Evolutionary conservation across 2,113 vertebrate genomes (phyloP), one percentile per base, ranked within the genome.

Genomic region (Cynocephalus volans): DNA sequence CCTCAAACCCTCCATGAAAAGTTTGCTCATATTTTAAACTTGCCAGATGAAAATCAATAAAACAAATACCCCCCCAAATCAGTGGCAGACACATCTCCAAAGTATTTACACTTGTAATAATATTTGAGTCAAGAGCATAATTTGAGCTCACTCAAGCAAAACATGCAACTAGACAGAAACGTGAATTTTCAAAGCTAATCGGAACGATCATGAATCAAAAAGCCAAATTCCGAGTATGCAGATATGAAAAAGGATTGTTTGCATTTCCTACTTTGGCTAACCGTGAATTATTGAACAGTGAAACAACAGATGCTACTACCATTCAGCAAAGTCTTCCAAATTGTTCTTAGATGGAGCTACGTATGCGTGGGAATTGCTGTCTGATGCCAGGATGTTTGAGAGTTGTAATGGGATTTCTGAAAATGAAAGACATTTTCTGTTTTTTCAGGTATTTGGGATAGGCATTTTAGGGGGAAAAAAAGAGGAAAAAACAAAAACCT

Each of bases 1-100:
- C 98, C 95, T 97, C 98, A 97, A 98, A 97, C 97, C 98, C 98
- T 98, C 98, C 97, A 95, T 97, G 98, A 99, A 98, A 98, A 99
- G 98, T 99, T 98, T 99, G 98, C 98, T 99, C 98, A 98, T 98
- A 98, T 98, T 99, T 98, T 98, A 98, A 98, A 99, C 97, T 98
- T 85, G 48, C 96, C 98, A 98, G 98, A 98, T 98, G 98, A 98
- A 98, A 98, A 98, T 98, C 98, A 98, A 98, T 97, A 98, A 98
- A 98, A 98, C 98, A 98, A 98, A 99, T 97, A 98, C 92, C 98
- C 82, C 93, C 93, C 87, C 88, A 75, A 96, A 97, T 93, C 95
- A 95, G 96, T 90, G 88, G 95, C 97, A 96, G 96, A 93, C 98
- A 98, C 98, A 56, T 98, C 98, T 98, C 98, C 98, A 97, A 98